phyloP scores from a whole-genome alignment of 2,113 vertebrate genomes.

The Passer domesticus region DNA sequence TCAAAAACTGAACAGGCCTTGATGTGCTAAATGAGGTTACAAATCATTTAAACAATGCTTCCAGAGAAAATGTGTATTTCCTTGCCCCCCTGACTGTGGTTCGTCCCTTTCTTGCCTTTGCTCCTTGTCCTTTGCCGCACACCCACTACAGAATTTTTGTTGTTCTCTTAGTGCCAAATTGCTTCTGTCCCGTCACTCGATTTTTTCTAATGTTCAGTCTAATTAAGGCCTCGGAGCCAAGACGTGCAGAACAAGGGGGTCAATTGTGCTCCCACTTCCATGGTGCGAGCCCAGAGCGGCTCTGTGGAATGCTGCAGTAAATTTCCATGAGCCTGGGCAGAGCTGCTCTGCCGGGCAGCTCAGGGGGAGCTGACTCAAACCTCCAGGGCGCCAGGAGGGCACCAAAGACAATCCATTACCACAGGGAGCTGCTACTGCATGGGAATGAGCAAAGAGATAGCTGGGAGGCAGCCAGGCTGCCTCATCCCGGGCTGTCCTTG shows the following conservation, averaged over 20 bases:
- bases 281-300: neutral
- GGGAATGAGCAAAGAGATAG: neutral
- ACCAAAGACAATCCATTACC: neutral
- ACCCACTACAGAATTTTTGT: neutral
- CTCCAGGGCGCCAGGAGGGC: neutral
- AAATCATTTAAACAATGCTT: neutral
- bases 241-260: constrained; percentile 9
- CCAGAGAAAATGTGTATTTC: neutral
- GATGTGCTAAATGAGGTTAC: neutral
- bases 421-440: neutral
- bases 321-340: neutral
- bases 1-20: neutral
- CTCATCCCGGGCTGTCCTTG: neutral
- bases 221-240: neutral
- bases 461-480: neutral
- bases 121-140: neutral
- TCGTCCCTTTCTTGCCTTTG: neutral
- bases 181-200: neutral
- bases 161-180: neutral
- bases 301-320: neutral
- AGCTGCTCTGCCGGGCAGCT: neutral
- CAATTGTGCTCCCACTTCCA: constrained; percentile 23
- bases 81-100: neutral
- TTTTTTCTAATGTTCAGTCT: neutral
- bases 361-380: neutral